These are phyloP conservation scores for Malacoctenus gilli DNA, from an alignment of 2,797 vertebrate genomes.

Conservation along the genomic window DNA sequence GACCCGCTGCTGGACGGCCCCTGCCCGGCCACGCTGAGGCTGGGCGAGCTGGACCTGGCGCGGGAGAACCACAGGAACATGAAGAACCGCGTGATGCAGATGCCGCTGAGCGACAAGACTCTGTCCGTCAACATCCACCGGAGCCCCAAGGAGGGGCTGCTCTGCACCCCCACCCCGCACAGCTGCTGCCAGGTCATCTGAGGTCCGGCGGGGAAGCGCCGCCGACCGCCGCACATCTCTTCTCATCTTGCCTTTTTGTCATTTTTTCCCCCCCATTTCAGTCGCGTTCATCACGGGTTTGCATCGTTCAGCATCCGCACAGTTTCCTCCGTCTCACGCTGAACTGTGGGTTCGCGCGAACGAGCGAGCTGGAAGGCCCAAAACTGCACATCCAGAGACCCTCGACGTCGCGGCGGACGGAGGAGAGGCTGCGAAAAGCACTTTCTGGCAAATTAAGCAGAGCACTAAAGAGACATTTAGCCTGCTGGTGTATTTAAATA, in stretches of 20 bases:
- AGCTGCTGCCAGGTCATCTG: slow-evolving; percentile 99
- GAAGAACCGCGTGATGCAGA: slow-evolving; percentile 93
- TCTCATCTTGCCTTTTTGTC: slow-evolving; percentile 17
- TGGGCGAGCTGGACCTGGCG: slow-evolving; percentile 84
- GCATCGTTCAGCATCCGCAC: no score
- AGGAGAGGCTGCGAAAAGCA: slow-evolving; percentile 57
- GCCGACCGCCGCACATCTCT: neutral
- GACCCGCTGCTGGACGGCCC: slow-evolving; percentile 75
- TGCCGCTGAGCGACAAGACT: slow-evolving; percentile 97
- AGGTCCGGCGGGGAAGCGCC: no score
- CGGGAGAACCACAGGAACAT: slow-evolving; percentile 91
- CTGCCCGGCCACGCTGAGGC: slow-evolving; percentile 85
- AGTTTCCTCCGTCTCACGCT: no score
- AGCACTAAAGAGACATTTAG: slow-evolving; percentile 45
- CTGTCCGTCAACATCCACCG: slow-evolving; percentile 96
- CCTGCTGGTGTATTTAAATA: slow-evolving; percentile 37
- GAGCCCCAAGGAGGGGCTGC: slow-evolving; percentile 91
- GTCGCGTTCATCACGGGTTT: no score
- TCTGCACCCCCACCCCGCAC: slow-evolving; percentile 92
- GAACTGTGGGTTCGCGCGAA: no score
- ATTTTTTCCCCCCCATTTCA: no score
- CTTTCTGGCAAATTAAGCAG: slow-evolving; percentile 45
- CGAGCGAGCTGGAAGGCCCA: no score
- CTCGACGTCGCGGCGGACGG: slow-evolving; percentile 37
- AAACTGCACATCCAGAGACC: slow-evolving; percentile 62